Evolutionary conservation across 1,140 invertebrate genomes (phyloP).

Genomic region (Wasmannia auropunctata): DNA sequence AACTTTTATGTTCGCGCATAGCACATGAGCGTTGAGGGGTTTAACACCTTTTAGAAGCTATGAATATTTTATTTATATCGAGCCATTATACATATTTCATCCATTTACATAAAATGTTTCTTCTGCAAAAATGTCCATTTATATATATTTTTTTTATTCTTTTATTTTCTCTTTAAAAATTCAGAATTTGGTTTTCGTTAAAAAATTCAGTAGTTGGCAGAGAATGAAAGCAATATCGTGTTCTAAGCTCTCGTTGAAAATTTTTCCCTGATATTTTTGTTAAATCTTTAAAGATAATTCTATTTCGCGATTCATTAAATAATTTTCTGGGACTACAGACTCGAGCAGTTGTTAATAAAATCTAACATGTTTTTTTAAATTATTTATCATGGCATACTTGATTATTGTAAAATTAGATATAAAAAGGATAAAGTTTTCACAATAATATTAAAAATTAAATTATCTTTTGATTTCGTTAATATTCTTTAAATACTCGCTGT

Average conservation of each 20-base stretch:
- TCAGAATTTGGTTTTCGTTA: background rate
- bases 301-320: background rate
- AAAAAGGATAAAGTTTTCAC: background rate
- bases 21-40: conserved; percentile 5
- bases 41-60: conserved; percentile 40
- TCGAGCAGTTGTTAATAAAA: background rate
- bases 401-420: background rate
- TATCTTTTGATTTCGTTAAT: background rate
- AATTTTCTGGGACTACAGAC: background rate
- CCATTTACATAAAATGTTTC: conserved; percentile 16
- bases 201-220: too few relatives aligned
- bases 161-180: background rate
- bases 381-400: background rate
- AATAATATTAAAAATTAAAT: background rate
- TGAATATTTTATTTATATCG: conserved; percentile 56
- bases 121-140: background rate
- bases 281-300: conserved; percentile 17
- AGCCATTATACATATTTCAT: background rate
- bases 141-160: background rate
- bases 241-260: background rate
- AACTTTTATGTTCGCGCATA: conserved; percentile 41
- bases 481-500: background rate
- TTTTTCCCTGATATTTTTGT: conserved; percentile 10
- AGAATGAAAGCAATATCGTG: background rate
- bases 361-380: background rate